Conservation (phyloP, 1,140 invertebrate species). For the Drosophila ambigua region DNA sequence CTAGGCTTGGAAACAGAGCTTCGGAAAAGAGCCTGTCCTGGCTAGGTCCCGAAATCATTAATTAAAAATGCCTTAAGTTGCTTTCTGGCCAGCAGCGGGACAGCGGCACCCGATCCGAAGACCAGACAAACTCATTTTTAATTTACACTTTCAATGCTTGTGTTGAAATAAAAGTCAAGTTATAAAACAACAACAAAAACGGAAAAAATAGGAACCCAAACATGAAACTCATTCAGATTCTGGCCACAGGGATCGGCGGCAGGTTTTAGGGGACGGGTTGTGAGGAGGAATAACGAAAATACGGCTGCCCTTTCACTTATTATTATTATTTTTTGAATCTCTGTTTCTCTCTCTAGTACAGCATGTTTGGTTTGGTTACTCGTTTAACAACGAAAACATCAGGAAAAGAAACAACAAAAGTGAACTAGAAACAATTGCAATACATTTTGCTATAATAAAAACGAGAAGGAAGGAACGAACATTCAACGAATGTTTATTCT, state of each 20-base stretch:
- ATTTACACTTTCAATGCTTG: too few species aligned
- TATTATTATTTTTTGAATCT: too few species aligned
- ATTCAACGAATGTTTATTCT: too few species aligned
- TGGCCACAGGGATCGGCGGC: too few species aligned
- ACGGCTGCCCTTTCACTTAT: constrained; percentile 67
- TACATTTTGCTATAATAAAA: constrained; percentile 71
- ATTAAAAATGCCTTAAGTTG: constrained; percentile 59
- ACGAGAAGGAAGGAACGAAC: neutral
- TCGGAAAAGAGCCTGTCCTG: neutral
- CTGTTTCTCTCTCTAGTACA: neutral
- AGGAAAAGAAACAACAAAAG: too few species aligned
- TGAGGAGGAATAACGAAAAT: constrained; percentile 35
- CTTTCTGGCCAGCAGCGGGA: constrained; percentile 29
- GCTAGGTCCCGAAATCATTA: constrained; percentile 37
- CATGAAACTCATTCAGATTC: constrained; percentile 31
- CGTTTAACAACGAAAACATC: constrained; percentile 22
- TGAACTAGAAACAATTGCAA: too few species aligned
- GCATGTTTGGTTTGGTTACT: constrained; percentile 11
- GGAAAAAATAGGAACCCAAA: constrained; percentile 44
- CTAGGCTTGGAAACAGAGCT: too few species aligned
- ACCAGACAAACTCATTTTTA: too few species aligned
- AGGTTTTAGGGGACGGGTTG: too few species aligned
- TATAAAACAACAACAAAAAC: constrained; percentile 52
- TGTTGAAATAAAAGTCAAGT: constrained; percentile 74
- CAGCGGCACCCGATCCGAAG: too few species aligned